Evolutionary conservation across 2,113 vertebrate species (phyloP).

Genomic region (Xiphorhynchus elegans): DNA sequence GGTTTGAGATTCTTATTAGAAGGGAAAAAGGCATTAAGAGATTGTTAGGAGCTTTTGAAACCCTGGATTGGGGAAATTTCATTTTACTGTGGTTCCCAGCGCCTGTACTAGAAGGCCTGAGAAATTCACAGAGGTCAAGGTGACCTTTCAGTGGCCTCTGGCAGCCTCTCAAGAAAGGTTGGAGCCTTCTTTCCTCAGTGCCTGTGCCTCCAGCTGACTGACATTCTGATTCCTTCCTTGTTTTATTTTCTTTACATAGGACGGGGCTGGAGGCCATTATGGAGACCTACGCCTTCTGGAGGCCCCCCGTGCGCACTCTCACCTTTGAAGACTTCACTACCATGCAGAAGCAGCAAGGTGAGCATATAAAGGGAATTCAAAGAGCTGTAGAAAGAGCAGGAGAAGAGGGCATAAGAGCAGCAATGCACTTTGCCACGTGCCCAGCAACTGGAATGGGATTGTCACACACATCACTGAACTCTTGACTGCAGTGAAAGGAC

Average conservation of each 20-base stretch:
- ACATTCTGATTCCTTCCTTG: background rate
- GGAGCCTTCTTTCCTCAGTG: background rate
- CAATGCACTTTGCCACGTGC: background rate
- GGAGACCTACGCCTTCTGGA: slow-evolving; percentile 99
- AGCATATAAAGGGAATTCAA: background rate
- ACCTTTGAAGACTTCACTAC: slow-evolving; percentile 99
- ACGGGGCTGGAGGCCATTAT: slow-evolving; percentile 98
- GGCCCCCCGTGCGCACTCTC: slow-evolving; percentile 95
- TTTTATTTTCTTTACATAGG: slow-evolving; percentile 72
- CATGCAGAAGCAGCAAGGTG: slow-evolving; percentile 99
- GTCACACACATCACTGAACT: background rate
- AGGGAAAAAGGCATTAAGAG: background rate
- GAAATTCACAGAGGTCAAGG: background rate
- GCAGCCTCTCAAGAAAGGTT: background rate
- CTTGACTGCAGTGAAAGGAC: background rate
- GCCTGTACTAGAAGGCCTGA: background rate
- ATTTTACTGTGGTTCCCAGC: background rate
- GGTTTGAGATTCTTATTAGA: background rate
- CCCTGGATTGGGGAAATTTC: background rate
- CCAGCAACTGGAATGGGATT: accelerated
- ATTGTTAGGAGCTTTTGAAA: background rate
- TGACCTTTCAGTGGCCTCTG: background rate
- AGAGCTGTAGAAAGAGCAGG: background rate
- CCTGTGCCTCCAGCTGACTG: background rate
- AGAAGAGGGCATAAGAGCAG: background rate